Conservation (phyloP, 2,797 vertebrate species). For the Lithobates sylvaticus region DNA sequence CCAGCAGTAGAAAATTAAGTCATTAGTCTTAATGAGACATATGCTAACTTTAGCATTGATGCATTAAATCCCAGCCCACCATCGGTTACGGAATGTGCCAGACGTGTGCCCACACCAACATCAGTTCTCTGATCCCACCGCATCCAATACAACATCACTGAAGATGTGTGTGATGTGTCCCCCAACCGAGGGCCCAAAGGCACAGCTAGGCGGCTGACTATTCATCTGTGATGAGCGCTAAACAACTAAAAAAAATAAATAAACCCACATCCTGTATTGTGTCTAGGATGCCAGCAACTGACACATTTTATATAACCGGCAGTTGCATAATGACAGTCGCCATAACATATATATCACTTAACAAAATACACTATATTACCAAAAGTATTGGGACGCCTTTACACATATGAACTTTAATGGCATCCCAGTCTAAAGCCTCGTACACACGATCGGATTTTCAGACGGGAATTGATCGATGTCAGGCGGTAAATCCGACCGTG, state of each 20-base stretch:
- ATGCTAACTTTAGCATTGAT: background rate
- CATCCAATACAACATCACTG: background rate
- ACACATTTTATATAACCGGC: too few species aligned
- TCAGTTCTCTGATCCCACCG: background rate
- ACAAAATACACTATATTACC: too few species aligned
- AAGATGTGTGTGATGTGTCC: background rate
- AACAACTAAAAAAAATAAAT: background rate
- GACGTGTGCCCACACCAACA: background rate
- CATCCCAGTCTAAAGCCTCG: too few species aligned
- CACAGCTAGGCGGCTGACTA: background rate
- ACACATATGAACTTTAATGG: too few species aligned
- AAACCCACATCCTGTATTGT: background rate
- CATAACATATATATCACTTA: background rate
- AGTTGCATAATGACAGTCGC: background rate
- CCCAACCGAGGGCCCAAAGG: background rate
- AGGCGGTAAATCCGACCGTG: too few species aligned
- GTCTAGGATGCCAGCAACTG: too few species aligned
- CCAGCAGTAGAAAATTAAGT: too few species aligned
- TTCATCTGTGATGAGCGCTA: background rate
- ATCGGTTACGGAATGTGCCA: background rate
- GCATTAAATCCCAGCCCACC: background rate
- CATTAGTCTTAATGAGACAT: background rate
- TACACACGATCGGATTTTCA: too few species aligned
- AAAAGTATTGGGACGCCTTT: too few species aligned
- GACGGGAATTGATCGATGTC: too few species aligned